Evolutionary conservation across 2,888 invertebrate genomes (phyloP).

Genomic region (Drosophila quasianomalipes): DNA sequence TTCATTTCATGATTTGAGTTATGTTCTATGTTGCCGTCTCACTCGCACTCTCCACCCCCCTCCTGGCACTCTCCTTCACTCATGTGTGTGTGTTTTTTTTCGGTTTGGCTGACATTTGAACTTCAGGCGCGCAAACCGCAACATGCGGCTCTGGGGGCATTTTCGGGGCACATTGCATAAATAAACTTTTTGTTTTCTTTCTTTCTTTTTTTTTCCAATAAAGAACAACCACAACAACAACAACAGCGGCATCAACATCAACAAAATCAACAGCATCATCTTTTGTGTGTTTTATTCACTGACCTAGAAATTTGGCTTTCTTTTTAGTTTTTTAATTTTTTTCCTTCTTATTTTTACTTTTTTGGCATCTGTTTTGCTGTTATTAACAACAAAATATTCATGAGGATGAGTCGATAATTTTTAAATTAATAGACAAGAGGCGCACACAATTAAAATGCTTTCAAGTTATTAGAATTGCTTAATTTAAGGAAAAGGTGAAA

Average conservation of each 20-base stretch:
- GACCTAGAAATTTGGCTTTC: constrained; percentile 75
- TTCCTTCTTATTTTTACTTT: constrained; percentile 30
- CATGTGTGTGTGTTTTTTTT: not conserved
- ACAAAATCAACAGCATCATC: constrained; percentile 8
- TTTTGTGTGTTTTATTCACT: constrained; percentile 42
- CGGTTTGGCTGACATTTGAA: constrained; percentile 68
- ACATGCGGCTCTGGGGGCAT: constrained; percentile 31
- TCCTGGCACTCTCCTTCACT: constrained; percentile 9
- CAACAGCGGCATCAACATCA: constrained; percentile 21
- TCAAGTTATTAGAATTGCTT: not conserved
- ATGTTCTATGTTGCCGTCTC: constrained; percentile 40
- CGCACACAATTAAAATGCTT: not conserved
- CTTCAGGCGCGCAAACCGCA: constrained; percentile 72
- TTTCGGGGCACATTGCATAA: constrained; percentile 63
- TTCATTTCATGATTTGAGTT: constrained; percentile 70
- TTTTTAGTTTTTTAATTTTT: constrained; percentile 32
- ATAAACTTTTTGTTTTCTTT: constrained; percentile 53
- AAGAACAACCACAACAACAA: constrained; percentile 27
- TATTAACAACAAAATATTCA: constrained; percentile 6
- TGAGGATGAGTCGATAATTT: not conserved
- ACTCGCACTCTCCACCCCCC: constrained; percentile 10
- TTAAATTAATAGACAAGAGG: not conserved
- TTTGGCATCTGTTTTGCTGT: constrained; percentile 28
- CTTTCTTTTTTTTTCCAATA: constrained; percentile 12
- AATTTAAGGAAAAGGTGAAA: not conserved